Base-by-base conservation (phyloP, 1,140 invertebrate species). In the Diabrotica virgifera region DNA sequence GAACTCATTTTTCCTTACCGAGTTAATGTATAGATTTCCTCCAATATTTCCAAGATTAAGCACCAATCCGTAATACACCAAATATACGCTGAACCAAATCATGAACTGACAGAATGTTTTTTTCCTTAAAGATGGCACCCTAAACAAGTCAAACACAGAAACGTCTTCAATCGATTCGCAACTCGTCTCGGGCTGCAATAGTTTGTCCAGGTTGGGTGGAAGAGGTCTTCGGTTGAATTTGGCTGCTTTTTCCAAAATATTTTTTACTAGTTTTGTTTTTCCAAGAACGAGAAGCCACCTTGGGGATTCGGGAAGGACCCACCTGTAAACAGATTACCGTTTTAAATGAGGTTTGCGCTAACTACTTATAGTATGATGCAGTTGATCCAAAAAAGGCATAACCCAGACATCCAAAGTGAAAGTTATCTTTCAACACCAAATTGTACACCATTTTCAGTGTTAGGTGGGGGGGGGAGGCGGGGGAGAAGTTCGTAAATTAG, bases 241-340 rank as follows among this genome's bases (percentile, higher is more conserved):
- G 2, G 90, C 89, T 4, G 90, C 90, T 69, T 83, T 82, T 74
- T 86, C 78, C 55, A 95, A 77, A 62, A 92, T 87, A 52, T 76
- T 76, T 66, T 87, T 83, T 0, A 91, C 89, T 81, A 90, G 86
- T 53, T 87, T 82, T 5, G 83, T 82, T 67, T 85, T 84, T 55
- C 90, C 90, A 75, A 90, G 85, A 35, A 89, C 87, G 36, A 94
- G 77, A 13, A 94, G 79, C 92, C 92, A 95, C 68, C 91, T 83
- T 9, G 92, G 91, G 5, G 92, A 94, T 84, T 94, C 92, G 2
- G 92, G 92, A 24, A 94, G 79, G 13, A 93, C 81, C 82, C 89
- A 90, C 84, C 85, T 89, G 71, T 14, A 66, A 11, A 54, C 24
- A 10, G 0, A 62, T 36, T 24, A 24, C 24, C 1, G 4, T 4